These are phyloP conservation scores for Lithodes maja DNA, from an alignment of 2,888 invertebrate genomes.

Conservation along the genomic window DNA sequence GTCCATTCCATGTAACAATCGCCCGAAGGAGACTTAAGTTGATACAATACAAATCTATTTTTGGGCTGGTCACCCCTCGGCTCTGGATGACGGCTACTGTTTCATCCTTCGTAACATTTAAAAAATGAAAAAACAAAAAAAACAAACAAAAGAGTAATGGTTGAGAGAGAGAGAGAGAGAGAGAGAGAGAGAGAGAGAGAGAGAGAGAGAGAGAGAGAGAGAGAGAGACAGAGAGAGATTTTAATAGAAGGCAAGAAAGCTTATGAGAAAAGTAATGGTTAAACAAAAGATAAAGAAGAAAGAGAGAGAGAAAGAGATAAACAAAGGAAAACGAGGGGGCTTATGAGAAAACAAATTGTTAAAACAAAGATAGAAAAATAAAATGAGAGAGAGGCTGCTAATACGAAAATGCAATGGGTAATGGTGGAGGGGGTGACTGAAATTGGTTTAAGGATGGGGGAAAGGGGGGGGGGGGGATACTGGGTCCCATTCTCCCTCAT, in stretches of 20 bases:
- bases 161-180: conserved; percentile 23
- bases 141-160: too few relatives aligned
- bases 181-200: conserved; percentile 19
- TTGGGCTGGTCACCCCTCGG: too few relatives aligned
- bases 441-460: not conserved
- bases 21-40: too few relatives aligned
- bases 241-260: too few relatives aligned
- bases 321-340: too few relatives aligned
- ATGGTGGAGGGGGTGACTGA: conserved; percentile 3
- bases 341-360: too few relatives aligned
- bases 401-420: not conserved
- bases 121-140: not conserved
- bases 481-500: too few relatives aligned
- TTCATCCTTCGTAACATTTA: not conserved
- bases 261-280: too few relatives aligned
- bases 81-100: not conserved
- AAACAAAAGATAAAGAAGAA: not conserved
- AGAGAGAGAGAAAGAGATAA: conserved; percentile 22
- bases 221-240: conserved; percentile 3
- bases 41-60: too few relatives aligned
- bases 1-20: too few relatives aligned
- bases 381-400: conserved; percentile 7
- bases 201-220: conserved; percentile 26
- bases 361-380: conserved; percentile 1
- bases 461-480: not conserved